Evolutionary conservation across 2,113 vertebrate genomes (phyloP).

Genomic region (Stercorarius parasiticus): DNA sequence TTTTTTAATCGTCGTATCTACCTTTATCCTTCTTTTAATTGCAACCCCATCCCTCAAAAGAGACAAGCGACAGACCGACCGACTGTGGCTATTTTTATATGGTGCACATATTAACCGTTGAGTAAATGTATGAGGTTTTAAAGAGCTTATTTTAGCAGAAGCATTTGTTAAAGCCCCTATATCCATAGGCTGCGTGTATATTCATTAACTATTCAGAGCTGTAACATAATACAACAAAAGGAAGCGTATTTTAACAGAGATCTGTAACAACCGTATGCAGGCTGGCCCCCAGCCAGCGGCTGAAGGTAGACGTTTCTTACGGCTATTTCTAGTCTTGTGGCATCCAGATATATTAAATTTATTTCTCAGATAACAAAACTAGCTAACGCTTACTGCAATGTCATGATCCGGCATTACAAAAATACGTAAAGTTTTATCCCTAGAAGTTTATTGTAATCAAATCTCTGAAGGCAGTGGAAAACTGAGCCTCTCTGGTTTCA

Average conservation of each 20-base stretch:
- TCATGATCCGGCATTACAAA: neutral
- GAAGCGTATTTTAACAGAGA: constrained; percentile 42
- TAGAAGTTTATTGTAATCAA: neutral
- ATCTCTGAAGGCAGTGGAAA: constrained; percentile 15
- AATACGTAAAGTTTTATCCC: neutral
- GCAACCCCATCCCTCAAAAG: neutral
- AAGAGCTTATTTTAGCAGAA: constrained; percentile 60
- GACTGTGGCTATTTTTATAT: constrained; percentile 4
- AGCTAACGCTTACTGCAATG: neutral
- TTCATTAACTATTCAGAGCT: constrained; percentile 39
- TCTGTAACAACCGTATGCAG: neutral
- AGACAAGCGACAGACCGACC: neutral
- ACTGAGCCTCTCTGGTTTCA: neutral
- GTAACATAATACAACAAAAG: constrained; percentile 60
- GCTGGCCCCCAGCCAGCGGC: neutral
- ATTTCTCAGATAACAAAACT: constrained; percentile 3
- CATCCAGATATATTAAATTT: neutral
- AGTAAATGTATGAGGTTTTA: constrained; percentile 49
- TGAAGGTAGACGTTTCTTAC: neutral
- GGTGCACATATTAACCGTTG: neutral
- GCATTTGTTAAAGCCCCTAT: constrained; percentile 49
- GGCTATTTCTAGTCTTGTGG: constrained; percentile 31
- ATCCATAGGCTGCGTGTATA: constrained; percentile 41
- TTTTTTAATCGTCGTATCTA: neutral
- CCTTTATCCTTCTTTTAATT: neutral